Evolutionary conservation across 2,113 vertebrate genomes (phyloP).

Genomic region (Melanerpes formicivorus): DNA sequence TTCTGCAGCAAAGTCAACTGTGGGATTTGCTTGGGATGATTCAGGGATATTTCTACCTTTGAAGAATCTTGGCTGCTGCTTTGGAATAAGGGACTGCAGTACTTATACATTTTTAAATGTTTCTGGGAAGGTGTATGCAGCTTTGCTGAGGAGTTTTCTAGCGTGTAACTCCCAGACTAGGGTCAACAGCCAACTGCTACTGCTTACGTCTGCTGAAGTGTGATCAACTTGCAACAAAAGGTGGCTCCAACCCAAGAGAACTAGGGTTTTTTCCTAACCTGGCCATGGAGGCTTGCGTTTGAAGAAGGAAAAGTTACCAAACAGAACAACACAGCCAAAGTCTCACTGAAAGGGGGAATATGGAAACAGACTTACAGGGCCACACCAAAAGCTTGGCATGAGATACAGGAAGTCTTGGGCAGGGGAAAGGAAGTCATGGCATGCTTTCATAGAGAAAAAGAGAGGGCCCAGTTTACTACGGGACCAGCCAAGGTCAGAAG

Average conservation of each 20-base stretch:
- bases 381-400: constrained; percentile 68
- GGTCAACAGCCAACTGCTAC: constrained; percentile 55
- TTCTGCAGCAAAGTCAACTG: constrained; percentile 30
- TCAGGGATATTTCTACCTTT: constrained; percentile 52
- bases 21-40: constrained; percentile 31
- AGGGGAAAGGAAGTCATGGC: constrained; percentile 63
- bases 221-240: constrained; percentile 47
- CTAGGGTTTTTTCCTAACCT: neutral
- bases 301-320: constrained; percentile 57
- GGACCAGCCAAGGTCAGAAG: constrained; percentile 54
- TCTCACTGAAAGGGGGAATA: constrained; percentile 41
- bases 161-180: constrained; percentile 19
- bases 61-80: constrained; percentile 47
- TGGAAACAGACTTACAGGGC: constrained; percentile 51
- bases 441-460: constrained; percentile 36
- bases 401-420: constrained; percentile 49
- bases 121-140: constrained; percentile 52
- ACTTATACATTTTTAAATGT: neutral
- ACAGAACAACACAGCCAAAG: constrained; percentile 46
- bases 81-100: constrained; percentile 24
- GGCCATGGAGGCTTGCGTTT: neutral
- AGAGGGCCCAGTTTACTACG: constrained; percentile 13
- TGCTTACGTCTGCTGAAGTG: constrained; percentile 34
- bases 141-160: constrained; percentile 50
- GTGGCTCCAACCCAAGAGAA: constrained; percentile 54